These are phyloP conservation scores for Drosophila persimilis DNA, from an alignment of 1,140 invertebrate species.

Conservation along the genomic window DNA sequence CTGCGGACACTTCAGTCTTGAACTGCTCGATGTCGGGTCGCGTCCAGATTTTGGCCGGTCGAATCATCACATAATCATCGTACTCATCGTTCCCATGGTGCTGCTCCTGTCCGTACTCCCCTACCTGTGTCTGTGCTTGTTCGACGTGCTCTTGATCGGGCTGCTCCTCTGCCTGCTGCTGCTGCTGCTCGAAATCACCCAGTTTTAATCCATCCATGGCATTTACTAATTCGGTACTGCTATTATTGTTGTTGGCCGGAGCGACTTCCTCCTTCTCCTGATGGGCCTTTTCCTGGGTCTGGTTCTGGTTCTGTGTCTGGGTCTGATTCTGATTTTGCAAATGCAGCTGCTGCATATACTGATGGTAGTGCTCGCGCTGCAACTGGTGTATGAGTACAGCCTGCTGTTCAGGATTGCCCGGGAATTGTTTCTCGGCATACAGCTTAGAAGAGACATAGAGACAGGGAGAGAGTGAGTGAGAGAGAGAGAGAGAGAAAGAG, in stretches of 20 bases:
- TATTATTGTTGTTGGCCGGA: slow-evolving; percentile 38
- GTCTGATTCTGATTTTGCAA: slow-evolving; percentile 78
- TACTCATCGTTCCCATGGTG: slow-evolving; percentile 67
- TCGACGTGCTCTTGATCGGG: slow-evolving; percentile 2
- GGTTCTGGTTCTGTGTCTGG: slow-evolving; percentile 23
- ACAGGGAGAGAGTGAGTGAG: background rate
- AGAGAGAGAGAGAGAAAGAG: background rate
- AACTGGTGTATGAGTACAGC: slow-evolving; percentile 95
- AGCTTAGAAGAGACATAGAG: slow-evolving; percentile 58
- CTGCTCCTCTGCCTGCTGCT: slow-evolving; percentile 20
- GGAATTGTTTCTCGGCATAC: slow-evolving; percentile 98
- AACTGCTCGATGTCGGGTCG: slow-evolving; percentile 95
- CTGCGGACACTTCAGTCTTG: slow-evolving; percentile 95
- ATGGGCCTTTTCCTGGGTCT: background rate
- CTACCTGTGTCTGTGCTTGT: background rate
- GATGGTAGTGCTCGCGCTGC: slow-evolving; percentile 98
- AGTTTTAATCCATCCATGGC: slow-evolving; percentile 60
- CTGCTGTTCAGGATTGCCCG: slow-evolving; percentile 95
- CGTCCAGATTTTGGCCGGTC: slow-evolving; percentile 97
- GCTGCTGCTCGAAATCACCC: slow-evolving; percentile 20
- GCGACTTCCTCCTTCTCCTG: slow-evolving; percentile 12
- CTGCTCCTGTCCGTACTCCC: slow-evolving; percentile 38
- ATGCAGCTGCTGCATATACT: slow-evolving; percentile 96
- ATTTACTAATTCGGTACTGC: slow-evolving; percentile 46
- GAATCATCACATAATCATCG: slow-evolving; percentile 85